Base-by-base conservation (phyloP, 2,113 vertebrate genomes). In the Eolophus roseicapilla region DNA sequence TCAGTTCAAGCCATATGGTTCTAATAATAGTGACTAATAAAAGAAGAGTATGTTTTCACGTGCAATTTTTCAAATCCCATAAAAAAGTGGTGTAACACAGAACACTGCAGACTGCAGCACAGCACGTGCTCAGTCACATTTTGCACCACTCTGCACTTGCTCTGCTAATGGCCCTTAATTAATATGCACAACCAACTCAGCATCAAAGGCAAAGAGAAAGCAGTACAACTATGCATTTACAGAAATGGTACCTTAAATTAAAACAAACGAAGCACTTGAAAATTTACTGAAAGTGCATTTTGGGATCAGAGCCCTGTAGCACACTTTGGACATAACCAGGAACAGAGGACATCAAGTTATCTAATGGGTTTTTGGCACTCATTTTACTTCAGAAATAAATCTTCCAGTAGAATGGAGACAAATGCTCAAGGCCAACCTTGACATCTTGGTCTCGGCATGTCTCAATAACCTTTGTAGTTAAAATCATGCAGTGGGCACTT, bases 1-100 rank as follows among this genome's bases (percentile, higher is more conserved):
- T 78, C 74, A 52, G 57, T 76, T 92, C 55, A 76, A 91, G 44
- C 83, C 95, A 85, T 77, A 86, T 64, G 94, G 83, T 76, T 91
- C 92, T 93, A 93, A 89, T 93, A 94, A 89, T 35, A 96, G 81
- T 29, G 47, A 62, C 31, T 94, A 92, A 96, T 92, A 89, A 87
- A 84, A 52, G 74, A 94, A 85, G 83, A 91, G 24, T 77, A 84
- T 77, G 93, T 93, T 82, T 97, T 94, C 84, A 93, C 86, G 82
- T 87, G 74, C 67, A 92, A 93, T 95, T 94, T 93, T 92, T 96
- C 91, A 93, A 85, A 89, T 79, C 77, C 81, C 74, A 96, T 94
- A 59, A 89, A 82, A 93, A 95, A 85, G 62, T 57, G 47, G 86
- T 62, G 80, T 46, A 84, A 80, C 70, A 87, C 35, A 65, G 76